These are phyloP conservation scores for Gallinago stenura DNA, from an alignment of 2,797 vertebrate genomes.

Conservation along the genomic window DNA sequence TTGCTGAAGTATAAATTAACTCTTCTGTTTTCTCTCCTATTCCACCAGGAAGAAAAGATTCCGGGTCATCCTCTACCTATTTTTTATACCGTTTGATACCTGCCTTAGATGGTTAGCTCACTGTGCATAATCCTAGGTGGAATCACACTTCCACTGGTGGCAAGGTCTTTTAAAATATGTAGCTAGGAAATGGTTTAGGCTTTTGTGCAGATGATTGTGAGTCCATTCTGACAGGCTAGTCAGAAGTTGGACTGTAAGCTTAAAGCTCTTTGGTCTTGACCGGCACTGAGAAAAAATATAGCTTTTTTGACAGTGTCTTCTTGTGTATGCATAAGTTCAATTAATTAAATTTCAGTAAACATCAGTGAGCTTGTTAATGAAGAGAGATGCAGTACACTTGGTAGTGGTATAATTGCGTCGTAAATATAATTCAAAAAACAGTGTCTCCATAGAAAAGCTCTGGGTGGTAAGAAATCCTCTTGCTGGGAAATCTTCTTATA, in stretches of 20 bases:
- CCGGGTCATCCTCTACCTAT: not conserved
- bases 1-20: not conserved
- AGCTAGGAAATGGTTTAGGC: not conserved
- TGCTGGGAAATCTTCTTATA: conserved; percentile 13
- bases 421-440: not conserved
- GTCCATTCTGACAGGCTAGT: not conserved
- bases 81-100: not conserved
- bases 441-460: conserved; percentile 1
- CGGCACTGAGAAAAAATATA: not conserved
- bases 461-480: conserved; percentile 10
- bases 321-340: not conserved
- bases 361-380: not conserved
- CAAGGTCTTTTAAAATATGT: not conserved
- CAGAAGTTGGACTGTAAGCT: not conserved
- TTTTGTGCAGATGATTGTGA: not conserved
- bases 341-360: not conserved
- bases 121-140: not conserved
- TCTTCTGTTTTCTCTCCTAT: not conserved
- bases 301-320: not conserved
- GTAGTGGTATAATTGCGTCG: not conserved
- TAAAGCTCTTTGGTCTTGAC: not conserved
- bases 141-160: not conserved
- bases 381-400: not conserved
- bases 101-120: not conserved
- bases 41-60: not conserved